Percentiles rank a stretch among this genome's conserved stretches.
phyloP scores from a whole-genome alignment of 2,113 vertebrate species.

The Sterrhoptilus dennistouni region DNA sequence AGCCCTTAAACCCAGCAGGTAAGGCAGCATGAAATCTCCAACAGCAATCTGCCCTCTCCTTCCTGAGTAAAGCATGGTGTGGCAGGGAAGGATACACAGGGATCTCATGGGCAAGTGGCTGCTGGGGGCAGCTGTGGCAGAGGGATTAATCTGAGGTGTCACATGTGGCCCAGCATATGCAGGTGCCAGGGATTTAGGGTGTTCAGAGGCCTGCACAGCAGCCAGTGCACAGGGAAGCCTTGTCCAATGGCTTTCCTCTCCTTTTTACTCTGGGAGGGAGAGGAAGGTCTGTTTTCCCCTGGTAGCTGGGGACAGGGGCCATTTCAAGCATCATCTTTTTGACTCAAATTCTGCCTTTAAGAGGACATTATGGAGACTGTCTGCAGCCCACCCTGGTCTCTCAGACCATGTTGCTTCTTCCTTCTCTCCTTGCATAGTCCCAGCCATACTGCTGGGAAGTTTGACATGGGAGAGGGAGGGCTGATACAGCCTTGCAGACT shows the following conservation, averaged over 20 bases:
- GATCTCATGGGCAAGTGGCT: neutral
- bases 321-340: neutral
- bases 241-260: neutral
- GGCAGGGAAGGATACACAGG: neutral
- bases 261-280: neutral
- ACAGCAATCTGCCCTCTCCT: neutral
- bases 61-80: rapidly evolving
- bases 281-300: neutral
- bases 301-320: neutral
- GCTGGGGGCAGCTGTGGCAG: neutral
- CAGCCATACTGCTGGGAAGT: neutral
- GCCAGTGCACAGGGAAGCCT: rapidly evolving
- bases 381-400: neutral
- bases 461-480: neutral
- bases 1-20: neutral
- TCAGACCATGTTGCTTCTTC: neutral
- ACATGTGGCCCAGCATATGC: rapidly evolving
- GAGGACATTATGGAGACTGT: neutral
- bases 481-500: neutral
- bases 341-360: neutral
- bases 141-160: neutral
- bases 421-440: neutral
- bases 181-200: neutral
- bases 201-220: neutral
- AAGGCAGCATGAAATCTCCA: neutral